Conservation (phyloP, 2,888 invertebrate genomes). For the Heliconius sara region DNA sequence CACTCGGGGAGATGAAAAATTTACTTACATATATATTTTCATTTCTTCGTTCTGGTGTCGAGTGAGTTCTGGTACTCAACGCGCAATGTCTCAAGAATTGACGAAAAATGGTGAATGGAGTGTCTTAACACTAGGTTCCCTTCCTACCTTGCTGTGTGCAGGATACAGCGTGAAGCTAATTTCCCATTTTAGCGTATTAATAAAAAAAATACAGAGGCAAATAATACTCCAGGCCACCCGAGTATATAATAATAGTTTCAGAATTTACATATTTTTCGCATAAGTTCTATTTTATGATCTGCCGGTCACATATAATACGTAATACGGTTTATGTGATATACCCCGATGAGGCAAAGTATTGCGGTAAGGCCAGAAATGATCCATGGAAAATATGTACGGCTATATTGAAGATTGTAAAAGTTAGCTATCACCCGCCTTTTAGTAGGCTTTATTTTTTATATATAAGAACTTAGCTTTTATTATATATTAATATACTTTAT, state of each 20-base stretch:
- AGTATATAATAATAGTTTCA: slow-evolving; percentile 51
- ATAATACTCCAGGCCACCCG: slow-evolving; percentile 18
- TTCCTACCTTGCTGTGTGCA: too few relatives aligned
- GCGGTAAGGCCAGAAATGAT: slow-evolving; percentile 56
- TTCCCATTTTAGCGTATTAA: too few relatives aligned
- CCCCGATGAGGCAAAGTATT: slow-evolving; percentile 43
- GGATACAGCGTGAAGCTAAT: too few relatives aligned
- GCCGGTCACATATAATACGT: slow-evolving; percentile 63
- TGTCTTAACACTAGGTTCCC: too few relatives aligned
- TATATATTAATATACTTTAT: slow-evolving; percentile 23
- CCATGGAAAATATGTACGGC: slow-evolving; percentile 63
- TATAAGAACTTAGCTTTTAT: slow-evolving; percentile 12
- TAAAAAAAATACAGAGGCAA: slow-evolving; percentile 20
- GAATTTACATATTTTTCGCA: slow-evolving; percentile 64
- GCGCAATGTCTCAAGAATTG: too few relatives aligned
- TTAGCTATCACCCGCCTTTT: slow-evolving; percentile 43
- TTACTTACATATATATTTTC: too few relatives aligned
- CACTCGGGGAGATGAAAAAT: too few relatives aligned
- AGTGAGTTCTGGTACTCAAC: too few relatives aligned
- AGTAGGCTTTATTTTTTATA: slow-evolving; percentile 44
- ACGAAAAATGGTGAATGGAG: too few relatives aligned
- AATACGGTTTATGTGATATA: slow-evolving; percentile 66
- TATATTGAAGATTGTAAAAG: slow-evolving; percentile 52
- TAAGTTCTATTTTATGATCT: slow-evolving; percentile 65
- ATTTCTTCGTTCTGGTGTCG: too few relatives aligned